These are phyloP conservation scores for Metopia argyrocephala DNA, from an alignment of 2,888 invertebrate genomes.

Conservation along the genomic window DNA sequence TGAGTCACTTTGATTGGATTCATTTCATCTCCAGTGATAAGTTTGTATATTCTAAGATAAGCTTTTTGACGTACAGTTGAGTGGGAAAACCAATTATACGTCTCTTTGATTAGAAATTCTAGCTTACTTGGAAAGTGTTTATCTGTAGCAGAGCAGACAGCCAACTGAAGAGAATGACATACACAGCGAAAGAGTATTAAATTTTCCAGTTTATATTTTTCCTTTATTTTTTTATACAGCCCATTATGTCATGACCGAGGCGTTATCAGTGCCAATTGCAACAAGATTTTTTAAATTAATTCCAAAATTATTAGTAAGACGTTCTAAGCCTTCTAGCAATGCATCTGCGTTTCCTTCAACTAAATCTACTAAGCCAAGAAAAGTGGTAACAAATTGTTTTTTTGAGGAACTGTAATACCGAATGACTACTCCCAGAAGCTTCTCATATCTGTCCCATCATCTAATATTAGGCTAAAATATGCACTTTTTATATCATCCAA, in stretches of 20 bases:
- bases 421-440: constrained; percentile 20
- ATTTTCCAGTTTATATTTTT: constrained; percentile 11
- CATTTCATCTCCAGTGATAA: neutral
- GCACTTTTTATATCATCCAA: constrained; percentile 7
- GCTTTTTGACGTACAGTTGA: constrained; percentile 18
- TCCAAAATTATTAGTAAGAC: neutral
- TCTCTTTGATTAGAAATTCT: constrained; percentile 31
- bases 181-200: constrained; percentile 22
- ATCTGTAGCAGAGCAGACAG: constrained; percentile 24
- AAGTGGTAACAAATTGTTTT: constrained; percentile 22
- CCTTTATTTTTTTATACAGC: neutral
- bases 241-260: constrained; percentile 13
- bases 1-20: neutral
- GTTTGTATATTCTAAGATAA: neutral
- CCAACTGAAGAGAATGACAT: constrained; percentile 39
- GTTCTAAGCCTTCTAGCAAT: constrained; percentile 3
- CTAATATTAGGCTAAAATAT: constrained; percentile 26
- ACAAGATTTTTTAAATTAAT: constrained; percentile 16
- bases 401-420: constrained; percentile 13
- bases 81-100: constrained; percentile 33
- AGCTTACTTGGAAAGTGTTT: constrained; percentile 19
- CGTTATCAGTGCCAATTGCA: constrained; percentile 15
- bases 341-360: neutral
- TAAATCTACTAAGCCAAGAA: constrained; percentile 20
- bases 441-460: constrained; percentile 28